Evolutionary conservation across 2,888 invertebrate species (phyloP).

Genomic region (Polia nebulosa): DNA sequence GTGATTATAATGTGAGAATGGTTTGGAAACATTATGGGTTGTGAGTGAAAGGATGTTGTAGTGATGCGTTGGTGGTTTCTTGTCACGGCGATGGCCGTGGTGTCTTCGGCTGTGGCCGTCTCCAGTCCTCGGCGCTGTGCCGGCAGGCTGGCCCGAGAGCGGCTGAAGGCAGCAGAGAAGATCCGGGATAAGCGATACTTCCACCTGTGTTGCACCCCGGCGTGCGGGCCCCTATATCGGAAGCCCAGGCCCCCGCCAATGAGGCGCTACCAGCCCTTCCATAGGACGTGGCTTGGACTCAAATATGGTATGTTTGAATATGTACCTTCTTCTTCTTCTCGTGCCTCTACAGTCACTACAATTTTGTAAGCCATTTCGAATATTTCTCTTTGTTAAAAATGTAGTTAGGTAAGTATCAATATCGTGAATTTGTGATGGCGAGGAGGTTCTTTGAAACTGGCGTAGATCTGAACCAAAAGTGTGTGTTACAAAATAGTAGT

Average conservation of each 20-base stretch:
- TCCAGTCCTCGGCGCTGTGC: conserved; percentile 82
- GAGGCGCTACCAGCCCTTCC: conserved; percentile 85
- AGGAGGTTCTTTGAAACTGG: not conserved
- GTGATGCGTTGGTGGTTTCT: conserved; percentile 63
- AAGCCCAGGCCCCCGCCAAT: conserved; percentile 74
- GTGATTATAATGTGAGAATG: conserved; percentile 34
- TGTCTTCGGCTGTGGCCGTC: conserved; percentile 75
- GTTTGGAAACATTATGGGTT: conserved; percentile 34
- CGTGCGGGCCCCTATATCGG: conserved; percentile 76
- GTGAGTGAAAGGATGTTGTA: conserved; percentile 52
- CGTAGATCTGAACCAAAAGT: not conserved
- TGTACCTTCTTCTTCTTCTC: not conserved
- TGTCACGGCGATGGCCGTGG: conserved; percentile 60
- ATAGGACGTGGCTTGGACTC: conserved; percentile 86
- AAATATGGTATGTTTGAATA: conserved; percentile 86
- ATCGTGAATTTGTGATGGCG: too few relatives aligned
- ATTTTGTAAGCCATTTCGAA: too few relatives aligned
- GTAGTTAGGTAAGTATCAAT: too few relatives aligned
- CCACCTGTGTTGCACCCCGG: conserved; percentile 81
- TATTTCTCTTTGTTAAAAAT: not conserved
- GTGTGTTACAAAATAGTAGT: too few relatives aligned
- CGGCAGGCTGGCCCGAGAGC: conserved; percentile 83
- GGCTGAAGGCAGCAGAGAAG: conserved; percentile 87
- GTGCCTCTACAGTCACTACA: not conserved
- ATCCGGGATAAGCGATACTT: conserved; percentile 86